phyloP scores from a whole-genome alignment of 1,140 invertebrate species.

The Caenorhabditis inopinata region DNA sequence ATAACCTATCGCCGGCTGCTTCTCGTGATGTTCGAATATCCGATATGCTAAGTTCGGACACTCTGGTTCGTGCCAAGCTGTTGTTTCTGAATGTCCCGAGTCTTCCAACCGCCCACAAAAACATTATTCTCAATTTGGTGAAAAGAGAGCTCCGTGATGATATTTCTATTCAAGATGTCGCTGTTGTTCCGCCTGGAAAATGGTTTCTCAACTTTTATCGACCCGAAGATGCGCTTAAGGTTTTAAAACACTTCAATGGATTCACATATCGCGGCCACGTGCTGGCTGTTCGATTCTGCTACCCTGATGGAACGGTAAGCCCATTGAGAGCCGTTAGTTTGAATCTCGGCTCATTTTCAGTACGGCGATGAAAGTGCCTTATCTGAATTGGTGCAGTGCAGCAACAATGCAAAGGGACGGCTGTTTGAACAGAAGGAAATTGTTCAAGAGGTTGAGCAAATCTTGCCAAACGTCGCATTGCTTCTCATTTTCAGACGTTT shows the following conservation, averaged over 20 bases:
- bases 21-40: slow-evolving; percentile 18
- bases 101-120: slow-evolving; percentile 12
- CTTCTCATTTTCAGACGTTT: background rate
- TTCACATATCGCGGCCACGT: background rate
- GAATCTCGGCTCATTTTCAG: background rate
- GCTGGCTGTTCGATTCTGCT: slow-evolving; percentile 1
- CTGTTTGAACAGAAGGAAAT: background rate
- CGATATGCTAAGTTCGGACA: slow-evolving; percentile 1
- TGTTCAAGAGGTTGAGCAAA: background rate
- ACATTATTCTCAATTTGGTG: slow-evolving; percentile 2
- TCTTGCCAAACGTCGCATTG: background rate
- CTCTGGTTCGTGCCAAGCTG: slow-evolving; percentile 11
- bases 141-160: slow-evolving; percentile 8
- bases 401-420: background rate
- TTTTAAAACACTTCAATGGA: background rate
- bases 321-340: background rate
- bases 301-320: slow-evolving; percentile 3
- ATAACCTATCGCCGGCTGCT: background rate
- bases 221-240: slow-evolving; percentile 30
- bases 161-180: slow-evolving; percentile 28
- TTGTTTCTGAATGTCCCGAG: slow-evolving; percentile 25
- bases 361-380: background rate
- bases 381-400: background rate
- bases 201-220: slow-evolving; percentile 40
- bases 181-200: background rate